These are phyloP conservation scores for Myotis vivesi DNA, from an alignment of 2,797 vertebrate genomes.

Conservation along the genomic window DNA sequence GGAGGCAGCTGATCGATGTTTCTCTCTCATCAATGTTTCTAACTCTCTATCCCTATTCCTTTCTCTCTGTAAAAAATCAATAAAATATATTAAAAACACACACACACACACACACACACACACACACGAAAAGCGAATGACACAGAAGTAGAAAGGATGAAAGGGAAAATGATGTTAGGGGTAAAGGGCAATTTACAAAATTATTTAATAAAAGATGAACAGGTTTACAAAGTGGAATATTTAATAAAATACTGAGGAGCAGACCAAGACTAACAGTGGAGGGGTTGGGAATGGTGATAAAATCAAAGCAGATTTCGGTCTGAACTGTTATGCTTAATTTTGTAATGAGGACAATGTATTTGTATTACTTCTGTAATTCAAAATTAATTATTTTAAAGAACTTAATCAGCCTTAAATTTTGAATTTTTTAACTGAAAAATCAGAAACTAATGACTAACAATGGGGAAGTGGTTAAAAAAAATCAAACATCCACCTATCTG, in stretches of 20 bases:
- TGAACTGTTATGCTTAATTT: neutral
- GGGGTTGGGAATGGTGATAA: neutral
- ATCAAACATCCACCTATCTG: neutral
- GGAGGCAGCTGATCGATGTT: too few species aligned
- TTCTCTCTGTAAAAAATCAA: too few species aligned
- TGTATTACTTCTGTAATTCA: neutral
- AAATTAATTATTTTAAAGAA: neutral
- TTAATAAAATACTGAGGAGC: neutral
- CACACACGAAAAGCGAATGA: neutral
- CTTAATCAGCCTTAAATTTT: neutral
- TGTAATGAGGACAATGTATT: neutral
- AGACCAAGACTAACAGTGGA: neutral
- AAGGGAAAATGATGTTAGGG: neutral
- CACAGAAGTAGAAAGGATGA: neutral
- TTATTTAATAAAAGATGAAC: neutral
- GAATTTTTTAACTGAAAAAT: constrained; percentile 1
- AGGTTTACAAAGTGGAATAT: neutral
- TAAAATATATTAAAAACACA: too few species aligned
- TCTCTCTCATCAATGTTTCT: too few species aligned
- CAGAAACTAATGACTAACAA: neutral
- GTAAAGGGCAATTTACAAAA: neutral
- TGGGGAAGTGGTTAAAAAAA: neutral
- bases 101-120: too few species aligned
- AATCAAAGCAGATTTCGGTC: neutral
- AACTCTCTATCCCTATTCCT: too few species aligned